Conservation (phyloP, 2,888 invertebrate genomes). For the Chesias legatella region DNA sequence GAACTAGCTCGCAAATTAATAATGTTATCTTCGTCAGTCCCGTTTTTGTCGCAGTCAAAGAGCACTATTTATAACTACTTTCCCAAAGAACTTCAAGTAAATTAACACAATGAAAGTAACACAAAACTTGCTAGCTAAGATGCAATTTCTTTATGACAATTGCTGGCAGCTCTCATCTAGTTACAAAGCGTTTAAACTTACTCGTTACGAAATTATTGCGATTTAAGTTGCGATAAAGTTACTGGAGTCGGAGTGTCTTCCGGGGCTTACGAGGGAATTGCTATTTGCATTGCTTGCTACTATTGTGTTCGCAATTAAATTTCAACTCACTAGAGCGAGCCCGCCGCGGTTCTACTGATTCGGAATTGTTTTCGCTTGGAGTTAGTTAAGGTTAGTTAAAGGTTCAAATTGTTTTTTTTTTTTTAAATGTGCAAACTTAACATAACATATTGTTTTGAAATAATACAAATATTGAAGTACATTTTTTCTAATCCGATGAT, state of each 20-base stretch:
- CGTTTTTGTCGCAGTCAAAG: too few species aligned
- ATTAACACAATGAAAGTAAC: conserved; percentile 18
- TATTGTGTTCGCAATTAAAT: too few species aligned
- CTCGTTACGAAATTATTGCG: conserved; percentile 23
- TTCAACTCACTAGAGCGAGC: conserved; percentile 2
- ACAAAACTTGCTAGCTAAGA: conserved; percentile 27
- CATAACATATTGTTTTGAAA: too few species aligned
- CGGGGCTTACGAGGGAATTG: not conserved
- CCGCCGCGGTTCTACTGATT: not conserved
- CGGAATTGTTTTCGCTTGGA: not conserved
- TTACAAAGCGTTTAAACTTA: conserved; percentile 38
- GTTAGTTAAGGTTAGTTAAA: too few species aligned
- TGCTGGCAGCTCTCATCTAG: conserved; percentile 23
- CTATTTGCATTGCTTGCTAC: not conserved
- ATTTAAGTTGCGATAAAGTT: conserved; percentile 15
- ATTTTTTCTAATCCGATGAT: too few species aligned
- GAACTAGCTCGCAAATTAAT: too few species aligned
- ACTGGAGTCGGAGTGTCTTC: not conserved
- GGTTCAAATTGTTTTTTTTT: too few species aligned
- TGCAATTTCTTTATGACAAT: conserved; percentile 38
- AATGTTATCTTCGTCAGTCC: too few species aligned
- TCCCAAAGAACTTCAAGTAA: conserved; percentile 13
- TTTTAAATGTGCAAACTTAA: too few species aligned
- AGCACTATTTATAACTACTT: too few species aligned
- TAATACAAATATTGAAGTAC: too few species aligned